These are phyloP conservation scores for Engraulis encrasicolus DNA, from an alignment of 2,113 vertebrate genomes.

Conservation along the genomic window DNA sequence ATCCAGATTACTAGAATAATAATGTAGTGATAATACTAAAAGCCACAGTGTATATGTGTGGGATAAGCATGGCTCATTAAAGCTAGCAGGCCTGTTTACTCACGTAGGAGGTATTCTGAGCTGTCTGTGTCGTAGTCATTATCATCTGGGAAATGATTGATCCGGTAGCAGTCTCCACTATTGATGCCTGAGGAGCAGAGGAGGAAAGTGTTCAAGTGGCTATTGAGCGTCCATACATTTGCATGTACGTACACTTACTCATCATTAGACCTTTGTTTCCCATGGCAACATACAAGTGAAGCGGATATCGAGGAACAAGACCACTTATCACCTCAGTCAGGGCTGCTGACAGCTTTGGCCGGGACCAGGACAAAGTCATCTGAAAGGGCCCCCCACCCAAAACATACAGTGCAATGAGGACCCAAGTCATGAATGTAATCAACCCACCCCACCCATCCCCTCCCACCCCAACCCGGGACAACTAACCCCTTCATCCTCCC, in stretches of 20 bases:
- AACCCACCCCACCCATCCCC: too few species aligned
- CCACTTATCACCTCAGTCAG: neutral
- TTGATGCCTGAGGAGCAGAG: conserved; percentile 83
- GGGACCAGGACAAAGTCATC: too few species aligned
- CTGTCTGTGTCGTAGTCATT: conserved; percentile 98
- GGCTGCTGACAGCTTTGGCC: too few species aligned
- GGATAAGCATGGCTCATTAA: neutral
- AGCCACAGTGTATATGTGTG: too few species aligned
- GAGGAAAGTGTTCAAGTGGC: neutral
- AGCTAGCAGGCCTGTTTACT: conserved; percentile 64
- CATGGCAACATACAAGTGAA: neutral
- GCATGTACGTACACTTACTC: neutral
- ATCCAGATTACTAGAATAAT: neutral
- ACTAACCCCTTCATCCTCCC: too few species aligned
- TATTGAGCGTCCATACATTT: neutral
- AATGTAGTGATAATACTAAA: neutral
- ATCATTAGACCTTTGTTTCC: neutral
- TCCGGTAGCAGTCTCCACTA: conserved; percentile 94
- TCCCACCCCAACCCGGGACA: too few species aligned
- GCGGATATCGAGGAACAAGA: neutral
- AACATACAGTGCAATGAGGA: too few species aligned
- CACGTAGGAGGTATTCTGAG: conserved; percentile 97
- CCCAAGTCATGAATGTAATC: too few species aligned
- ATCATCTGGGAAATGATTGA: conserved; percentile 98
- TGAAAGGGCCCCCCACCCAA: too few species aligned